Evolutionary conservation across 2,888 invertebrate species (phyloP).

Genomic region (Serripes groenlandicus): DNA sequence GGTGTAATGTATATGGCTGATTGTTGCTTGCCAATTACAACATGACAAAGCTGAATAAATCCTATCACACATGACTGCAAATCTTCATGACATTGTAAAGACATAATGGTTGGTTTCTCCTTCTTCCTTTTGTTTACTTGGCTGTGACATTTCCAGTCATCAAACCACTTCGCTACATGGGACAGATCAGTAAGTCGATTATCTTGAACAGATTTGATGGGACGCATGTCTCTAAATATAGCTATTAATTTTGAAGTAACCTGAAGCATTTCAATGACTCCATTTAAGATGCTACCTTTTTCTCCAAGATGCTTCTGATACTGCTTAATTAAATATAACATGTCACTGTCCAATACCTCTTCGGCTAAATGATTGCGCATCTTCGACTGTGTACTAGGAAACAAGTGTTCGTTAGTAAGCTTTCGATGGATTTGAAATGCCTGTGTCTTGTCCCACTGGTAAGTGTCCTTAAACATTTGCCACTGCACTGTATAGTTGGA

Average conservation of each 20-base stretch:
- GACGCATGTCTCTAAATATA: conserved; percentile 40
- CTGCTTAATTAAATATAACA: conserved; percentile 55
- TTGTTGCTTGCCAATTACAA: neutral
- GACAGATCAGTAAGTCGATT: neutral
- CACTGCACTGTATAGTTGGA: conserved; percentile 43
- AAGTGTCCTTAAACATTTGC: conserved; percentile 61
- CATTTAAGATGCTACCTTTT: conserved; percentile 43
- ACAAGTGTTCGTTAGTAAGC: conserved; percentile 59
- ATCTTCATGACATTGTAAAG: conserved; percentile 37
- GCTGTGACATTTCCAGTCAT: conserved; percentile 9
- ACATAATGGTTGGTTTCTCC: conserved; percentile 21
- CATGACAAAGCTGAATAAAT: conserved; percentile 5
- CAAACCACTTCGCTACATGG: conserved; percentile 28
- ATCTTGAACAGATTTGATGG: conserved; percentile 18
- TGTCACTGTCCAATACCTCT: conserved; percentile 59
- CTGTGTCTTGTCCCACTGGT: conserved; percentile 60
- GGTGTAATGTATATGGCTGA: conserved; percentile 19
- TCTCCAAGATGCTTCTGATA: conserved; percentile 37
- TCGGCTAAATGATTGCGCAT: conserved; percentile 68
- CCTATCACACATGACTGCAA: conserved; percentile 17
- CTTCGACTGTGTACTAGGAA: conserved; percentile 41
- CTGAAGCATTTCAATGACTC: conserved; percentile 34
- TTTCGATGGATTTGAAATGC: conserved; percentile 51
- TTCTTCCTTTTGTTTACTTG: neutral
- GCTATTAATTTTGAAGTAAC: conserved; percentile 16